Percentiles rank a stretch among this genome's conserved stretches.
phyloP scores from a whole-genome alignment of 2,113 vertebrate genomes.

The Dasyprocta punctata region DNA sequence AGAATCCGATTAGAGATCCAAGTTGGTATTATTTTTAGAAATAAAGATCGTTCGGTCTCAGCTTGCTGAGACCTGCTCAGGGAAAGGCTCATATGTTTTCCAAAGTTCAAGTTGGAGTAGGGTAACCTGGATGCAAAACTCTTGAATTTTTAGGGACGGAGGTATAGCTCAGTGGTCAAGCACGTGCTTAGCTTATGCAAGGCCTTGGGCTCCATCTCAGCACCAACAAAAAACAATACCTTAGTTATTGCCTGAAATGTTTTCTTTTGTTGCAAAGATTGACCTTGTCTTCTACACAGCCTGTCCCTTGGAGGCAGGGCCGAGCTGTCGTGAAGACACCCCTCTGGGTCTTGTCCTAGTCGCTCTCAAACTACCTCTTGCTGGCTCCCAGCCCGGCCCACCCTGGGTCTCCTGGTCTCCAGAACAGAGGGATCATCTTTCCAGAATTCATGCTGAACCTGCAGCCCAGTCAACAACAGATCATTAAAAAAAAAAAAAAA shows the following conservation, averaged over 20 bases:
- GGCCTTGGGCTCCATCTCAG: neutral
- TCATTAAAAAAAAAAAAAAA: neutral
- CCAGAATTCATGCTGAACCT: neutral
- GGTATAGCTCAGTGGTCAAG: fast-evolving
- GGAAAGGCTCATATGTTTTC: neutral
- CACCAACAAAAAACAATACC: neutral
- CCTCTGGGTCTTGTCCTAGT: neutral
- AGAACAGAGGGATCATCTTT: neutral
- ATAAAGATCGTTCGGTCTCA: slow-evolving; percentile 67
- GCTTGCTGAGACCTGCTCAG: slow-evolving; percentile 48
- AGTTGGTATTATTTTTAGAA: slow-evolving; percentile 80
- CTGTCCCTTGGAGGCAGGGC: neutral
- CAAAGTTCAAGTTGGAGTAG: neutral
- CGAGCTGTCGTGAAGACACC: neutral
- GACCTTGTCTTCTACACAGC: slow-evolving; percentile 12
- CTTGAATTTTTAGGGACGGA: neutral
- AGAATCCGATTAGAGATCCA: slow-evolving; percentile 75
- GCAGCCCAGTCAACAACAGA: neutral
- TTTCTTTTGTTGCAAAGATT: neutral
- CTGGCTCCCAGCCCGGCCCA: neutral
- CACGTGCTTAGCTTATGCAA: fast-evolving
- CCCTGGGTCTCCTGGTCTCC: neutral
- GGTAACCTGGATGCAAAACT: neutral
- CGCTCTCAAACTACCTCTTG: fast-evolving
- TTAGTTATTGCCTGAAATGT: neutral